phyloP scores from a whole-genome alignment of 2,797 vertebrate genomes.

The Tarsius wallacei region DNA sequence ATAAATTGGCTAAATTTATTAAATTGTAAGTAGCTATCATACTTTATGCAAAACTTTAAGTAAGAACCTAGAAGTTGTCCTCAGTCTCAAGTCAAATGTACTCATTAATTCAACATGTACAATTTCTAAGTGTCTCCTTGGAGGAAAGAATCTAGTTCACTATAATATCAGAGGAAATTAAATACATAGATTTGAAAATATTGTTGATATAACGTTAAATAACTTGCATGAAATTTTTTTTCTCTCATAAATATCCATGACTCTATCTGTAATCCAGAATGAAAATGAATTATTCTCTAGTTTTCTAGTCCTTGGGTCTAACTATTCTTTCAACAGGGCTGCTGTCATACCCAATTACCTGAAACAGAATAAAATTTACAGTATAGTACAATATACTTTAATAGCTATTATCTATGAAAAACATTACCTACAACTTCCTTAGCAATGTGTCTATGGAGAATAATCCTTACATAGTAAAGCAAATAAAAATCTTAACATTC shows the following conservation, averaged over 20 bases:
- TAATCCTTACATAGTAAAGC: slow-evolving; percentile 24
- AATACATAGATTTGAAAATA: slow-evolving; percentile 59
- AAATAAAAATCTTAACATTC: slow-evolving; percentile 39
- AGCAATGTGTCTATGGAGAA: neutral
- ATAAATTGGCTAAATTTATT: slow-evolving; percentile 70
- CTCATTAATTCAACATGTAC: slow-evolving; percentile 36
- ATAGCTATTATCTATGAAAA: slow-evolving; percentile 15
- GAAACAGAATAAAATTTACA: slow-evolving; percentile 57
- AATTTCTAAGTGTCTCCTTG: slow-evolving; percentile 17
- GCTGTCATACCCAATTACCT: neutral
- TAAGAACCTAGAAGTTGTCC: slow-evolving; percentile 40
- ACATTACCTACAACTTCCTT: neutral
- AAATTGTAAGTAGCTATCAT: slow-evolving; percentile 47
- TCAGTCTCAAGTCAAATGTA: slow-evolving; percentile 34
- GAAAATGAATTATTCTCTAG: neutral
- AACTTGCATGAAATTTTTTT: slow-evolving; percentile 6
- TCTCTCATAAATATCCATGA: neutral
- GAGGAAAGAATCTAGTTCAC: slow-evolving; percentile 26
- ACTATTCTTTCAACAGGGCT: neutral
- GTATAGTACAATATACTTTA: slow-evolving; percentile 17
- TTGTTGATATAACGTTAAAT: neutral
- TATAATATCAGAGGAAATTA: slow-evolving; percentile 39
- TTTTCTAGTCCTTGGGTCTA: neutral
- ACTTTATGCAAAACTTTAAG: slow-evolving; percentile 57
- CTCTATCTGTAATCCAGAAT: slow-evolving; percentile 11